These are phyloP conservation scores for Tenualosa ilisha DNA, from an alignment of 2,797 vertebrate genomes.

Conservation along the genomic window DNA sequence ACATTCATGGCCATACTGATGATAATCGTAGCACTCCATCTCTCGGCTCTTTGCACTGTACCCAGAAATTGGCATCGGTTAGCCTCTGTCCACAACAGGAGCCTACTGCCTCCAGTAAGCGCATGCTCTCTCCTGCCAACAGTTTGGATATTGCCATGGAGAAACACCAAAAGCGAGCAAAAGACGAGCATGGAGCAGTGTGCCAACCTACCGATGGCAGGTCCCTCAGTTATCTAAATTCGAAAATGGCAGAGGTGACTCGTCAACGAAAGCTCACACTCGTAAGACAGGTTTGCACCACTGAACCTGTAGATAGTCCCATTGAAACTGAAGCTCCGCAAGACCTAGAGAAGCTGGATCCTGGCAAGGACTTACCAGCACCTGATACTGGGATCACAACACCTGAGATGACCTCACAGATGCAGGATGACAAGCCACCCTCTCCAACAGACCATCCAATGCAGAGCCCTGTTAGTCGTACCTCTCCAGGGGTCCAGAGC, in stretches of 20 bases:
- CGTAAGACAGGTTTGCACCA: slow-evolving; percentile 92
- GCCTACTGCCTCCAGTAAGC: slow-evolving; percentile 92
- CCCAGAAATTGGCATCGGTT: slow-evolving; percentile 82
- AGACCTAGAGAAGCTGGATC: slow-evolving; percentile 65
- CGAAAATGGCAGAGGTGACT: slow-evolving; percentile 78
- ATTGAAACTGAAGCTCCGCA: slow-evolving; percentile 79
- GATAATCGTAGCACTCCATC: slow-evolving; percentile 67
- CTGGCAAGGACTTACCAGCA: slow-evolving; percentile 64
- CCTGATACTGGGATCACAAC: slow-evolving; percentile 65
- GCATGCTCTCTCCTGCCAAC: slow-evolving; percentile 97
- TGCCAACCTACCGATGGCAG: slow-evolving; percentile 78
- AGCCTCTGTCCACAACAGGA: slow-evolving; percentile 92
- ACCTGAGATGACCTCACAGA: slow-evolving; percentile 67
- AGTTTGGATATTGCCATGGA: slow-evolving; percentile 99
- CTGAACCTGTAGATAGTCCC: slow-evolving; percentile 85
- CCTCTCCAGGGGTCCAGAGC: slow-evolving; percentile 59
- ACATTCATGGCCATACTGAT: slow-evolving; percentile 63
- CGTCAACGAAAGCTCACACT: slow-evolving; percentile 90
- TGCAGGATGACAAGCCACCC: slow-evolving; percentile 70
- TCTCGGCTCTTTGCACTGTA: slow-evolving; percentile 71
- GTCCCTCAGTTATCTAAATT: slow-evolving; percentile 74
- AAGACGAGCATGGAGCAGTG: slow-evolving; percentile 92
- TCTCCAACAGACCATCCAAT: slow-evolving; percentile 62
- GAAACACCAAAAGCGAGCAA: slow-evolving; percentile 96
- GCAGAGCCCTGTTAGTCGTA: slow-evolving; percentile 50